Percentiles rank a stretch among this genome's conserved stretches.
Conservation (phyloP, 2,797 vertebrate genomes). For the Staurois parvus region DNA sequence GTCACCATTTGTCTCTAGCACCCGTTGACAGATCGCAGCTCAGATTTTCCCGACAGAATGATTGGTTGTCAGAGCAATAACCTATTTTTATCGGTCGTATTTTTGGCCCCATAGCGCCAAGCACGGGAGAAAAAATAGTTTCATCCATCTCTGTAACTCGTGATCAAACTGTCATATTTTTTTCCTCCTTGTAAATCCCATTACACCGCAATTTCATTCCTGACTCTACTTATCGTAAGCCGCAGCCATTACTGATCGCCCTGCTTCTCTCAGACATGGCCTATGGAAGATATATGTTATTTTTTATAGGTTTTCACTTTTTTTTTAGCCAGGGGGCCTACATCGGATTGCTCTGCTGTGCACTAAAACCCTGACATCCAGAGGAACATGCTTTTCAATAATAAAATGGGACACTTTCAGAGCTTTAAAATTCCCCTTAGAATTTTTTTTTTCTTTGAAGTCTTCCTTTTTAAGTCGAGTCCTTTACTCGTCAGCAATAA, state of each 20-base stretch:
- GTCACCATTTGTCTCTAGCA: neutral
- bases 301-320: neutral
- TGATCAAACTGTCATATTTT: slow-evolving; percentile 16
- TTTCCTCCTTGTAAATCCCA: neutral
- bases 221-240: neutral
- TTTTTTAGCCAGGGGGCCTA: neutral
- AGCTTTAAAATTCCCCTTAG: neutral
- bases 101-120: neutral
- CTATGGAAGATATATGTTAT: neutral
- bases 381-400: neutral
- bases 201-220: neutral
- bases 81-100: slow-evolving; percentile 8
- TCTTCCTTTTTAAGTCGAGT: too few species aligned
- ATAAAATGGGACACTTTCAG: neutral
- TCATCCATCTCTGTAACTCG: neutral
- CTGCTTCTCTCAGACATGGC: neutral
- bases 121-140: slow-evolving; percentile 9
- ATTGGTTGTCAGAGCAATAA: slow-evolving; percentile 15
- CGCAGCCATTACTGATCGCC: neutral
- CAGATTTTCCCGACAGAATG: slow-evolving; percentile 20
- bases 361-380: slow-evolving; percentile 2
- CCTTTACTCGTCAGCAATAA: neutral
- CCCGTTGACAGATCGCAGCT: slow-evolving; percentile 26
- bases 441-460: too few species aligned
- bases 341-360: neutral